Evolutionary conservation across 2,113 vertebrate species (phyloP).

Genomic region (Rhagologus leucostigma): DNA sequence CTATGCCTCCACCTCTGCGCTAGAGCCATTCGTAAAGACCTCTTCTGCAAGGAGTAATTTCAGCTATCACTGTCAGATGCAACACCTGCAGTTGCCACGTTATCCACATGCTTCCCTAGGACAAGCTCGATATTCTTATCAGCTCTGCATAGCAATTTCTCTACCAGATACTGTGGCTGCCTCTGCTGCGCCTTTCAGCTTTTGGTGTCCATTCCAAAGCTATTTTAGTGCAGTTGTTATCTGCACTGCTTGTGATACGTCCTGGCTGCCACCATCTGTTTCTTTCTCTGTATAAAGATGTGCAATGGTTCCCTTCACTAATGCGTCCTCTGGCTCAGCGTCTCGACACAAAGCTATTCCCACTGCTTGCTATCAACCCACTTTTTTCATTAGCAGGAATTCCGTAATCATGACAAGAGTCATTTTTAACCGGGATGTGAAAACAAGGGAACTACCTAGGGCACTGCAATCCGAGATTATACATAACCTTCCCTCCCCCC

Average conservation of each 20-base stretch:
- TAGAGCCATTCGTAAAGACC: background rate
- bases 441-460: background rate
- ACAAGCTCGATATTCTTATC: background rate
- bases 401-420: background rate
- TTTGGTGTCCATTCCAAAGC: slow-evolving; percentile 37
- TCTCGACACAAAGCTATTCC: background rate
- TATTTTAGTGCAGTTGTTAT: slow-evolving; percentile 50
- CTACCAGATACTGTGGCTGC: slow-evolving; percentile 1
- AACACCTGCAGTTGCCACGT: background rate
- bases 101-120: background rate
- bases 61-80: background rate
- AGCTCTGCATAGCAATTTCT: background rate
- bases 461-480: background rate
- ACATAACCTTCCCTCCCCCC: background rate
- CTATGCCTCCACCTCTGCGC: background rate
- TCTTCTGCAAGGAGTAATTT: background rate
- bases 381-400: background rate
- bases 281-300: background rate
- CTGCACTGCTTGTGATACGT: background rate
- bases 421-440: background rate
- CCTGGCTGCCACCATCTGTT: slow-evolving; percentile 22
- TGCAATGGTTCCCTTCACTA: background rate
- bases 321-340: background rate
- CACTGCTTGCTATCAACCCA: background rate
- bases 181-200: background rate